These are phyloP conservation scores for Iselma pallidipennis DNA, from an alignment of 2,888 invertebrate species.

Conservation along the genomic window DNA sequence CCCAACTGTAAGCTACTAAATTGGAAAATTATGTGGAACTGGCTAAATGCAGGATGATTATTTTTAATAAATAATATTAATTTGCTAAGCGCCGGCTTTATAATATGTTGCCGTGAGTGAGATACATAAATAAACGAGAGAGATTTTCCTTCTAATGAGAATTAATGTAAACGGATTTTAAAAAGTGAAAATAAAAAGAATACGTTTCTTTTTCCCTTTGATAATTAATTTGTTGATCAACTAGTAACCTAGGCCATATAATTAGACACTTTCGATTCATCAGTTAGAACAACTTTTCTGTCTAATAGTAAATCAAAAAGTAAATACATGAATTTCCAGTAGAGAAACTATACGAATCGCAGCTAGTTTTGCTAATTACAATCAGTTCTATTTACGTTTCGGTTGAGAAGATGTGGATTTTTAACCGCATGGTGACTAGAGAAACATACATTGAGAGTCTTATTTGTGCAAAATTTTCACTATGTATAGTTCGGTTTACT, in stretches of 20 bases:
- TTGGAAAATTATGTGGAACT: not conserved
- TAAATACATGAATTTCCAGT: not conserved
- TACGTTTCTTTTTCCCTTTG: no score
- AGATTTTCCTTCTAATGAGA: not conserved
- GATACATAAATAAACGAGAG: not conserved
- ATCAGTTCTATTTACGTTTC: not conserved
- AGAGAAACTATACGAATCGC: not conserved
- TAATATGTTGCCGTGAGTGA: not conserved
- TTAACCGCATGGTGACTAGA: not conserved
- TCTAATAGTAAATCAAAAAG: not conserved
- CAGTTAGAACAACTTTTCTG: not conserved
- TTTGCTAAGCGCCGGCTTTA: not conserved
- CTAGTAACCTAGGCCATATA: no score
- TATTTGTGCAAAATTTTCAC: not conserved
- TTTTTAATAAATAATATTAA: slow-evolving; percentile 4
- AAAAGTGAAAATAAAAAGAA: no score
- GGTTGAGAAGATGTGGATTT: not conserved
- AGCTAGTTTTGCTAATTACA: not conserved
- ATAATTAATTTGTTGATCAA: no score
- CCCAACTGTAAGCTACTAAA: not conserved
- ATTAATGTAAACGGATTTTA: not conserved
- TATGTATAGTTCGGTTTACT: not conserved
- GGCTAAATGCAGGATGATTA: not conserved
- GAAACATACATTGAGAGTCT: not conserved
- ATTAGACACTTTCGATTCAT: no score